Evolutionary conservation across 2,888 invertebrate genomes (phyloP), one percentile per base, ranked within the genome.

Genomic region (Ceratothoa steindachneri): DNA sequence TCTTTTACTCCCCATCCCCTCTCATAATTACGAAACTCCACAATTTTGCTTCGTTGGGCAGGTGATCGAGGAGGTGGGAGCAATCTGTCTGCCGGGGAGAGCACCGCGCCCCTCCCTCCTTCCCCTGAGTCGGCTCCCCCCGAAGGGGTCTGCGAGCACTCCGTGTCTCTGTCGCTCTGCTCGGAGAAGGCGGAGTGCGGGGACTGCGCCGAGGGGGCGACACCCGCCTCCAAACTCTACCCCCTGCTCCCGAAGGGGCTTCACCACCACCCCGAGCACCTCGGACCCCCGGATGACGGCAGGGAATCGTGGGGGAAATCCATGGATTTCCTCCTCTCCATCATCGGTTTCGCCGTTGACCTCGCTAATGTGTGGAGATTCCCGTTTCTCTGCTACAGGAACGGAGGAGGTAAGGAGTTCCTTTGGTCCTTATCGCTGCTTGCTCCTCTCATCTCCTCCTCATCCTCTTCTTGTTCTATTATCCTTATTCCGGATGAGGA

Each of bases 331-430:
- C 89, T 97, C 83, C 89, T 97, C 82, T 96, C 95, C 77, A 96
- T 97, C 85, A 96, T 97, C 87, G 97, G 97, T 82, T 97, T 97
- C 86, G 96, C 97, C 81, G 97, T 97, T 82, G 97, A 97, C 87
- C 89, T 97, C 83, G 96, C 96, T 84, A 97, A 97, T 86, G 96
- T 97, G 79, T 97, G 97, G 97, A 89, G 95, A 81, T 96, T 96
- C 86, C 96, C 96, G 0, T 96, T 96, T 86, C 89, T 96, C 81
- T 95, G 95, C 86, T 96, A 95, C 86, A 95, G 95, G 86, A 96
- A 96, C 86, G 96, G 96, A 77, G 96, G 96, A 52, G 96, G 85
- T 85, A 77, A 81, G 75, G 30, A 4, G 19, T 30, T n/a, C n/a
- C n/a, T n/a, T n/a, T n/a, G n/a, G n/a, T n/a, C n/a, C n/a, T n/a